Evolutionary conservation across 2,113 vertebrate genomes (phyloP).

Genomic region (Stegostoma tigrinum): DNA sequence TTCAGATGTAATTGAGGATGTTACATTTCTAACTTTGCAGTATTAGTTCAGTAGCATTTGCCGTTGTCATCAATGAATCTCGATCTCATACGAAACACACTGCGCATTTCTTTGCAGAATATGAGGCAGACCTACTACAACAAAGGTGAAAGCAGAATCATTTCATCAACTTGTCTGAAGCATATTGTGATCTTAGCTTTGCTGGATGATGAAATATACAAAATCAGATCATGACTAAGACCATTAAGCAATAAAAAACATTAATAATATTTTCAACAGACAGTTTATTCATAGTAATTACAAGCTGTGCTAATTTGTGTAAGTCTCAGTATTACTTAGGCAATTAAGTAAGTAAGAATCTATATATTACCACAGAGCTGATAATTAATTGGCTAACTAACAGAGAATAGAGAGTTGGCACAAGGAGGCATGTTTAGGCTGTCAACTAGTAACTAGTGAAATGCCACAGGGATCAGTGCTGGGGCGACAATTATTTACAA

Average conservation of each 20-base stretch:
- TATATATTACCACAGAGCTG: not conserved
- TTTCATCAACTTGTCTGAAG: not conserved
- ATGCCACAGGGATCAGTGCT: no score
- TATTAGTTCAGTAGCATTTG: not conserved
- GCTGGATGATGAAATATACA: not conserved
- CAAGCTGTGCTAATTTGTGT: not conserved
- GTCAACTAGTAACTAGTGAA: no score
- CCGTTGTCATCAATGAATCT: not conserved
- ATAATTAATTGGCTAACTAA: not conserved
- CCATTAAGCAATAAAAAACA: not conserved
- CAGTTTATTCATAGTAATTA: not conserved
- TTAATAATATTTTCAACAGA: not conserved
- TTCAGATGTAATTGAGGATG: not conserved
- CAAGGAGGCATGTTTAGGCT: no score
- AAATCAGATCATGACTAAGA: not conserved
- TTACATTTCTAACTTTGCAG: not conserved
- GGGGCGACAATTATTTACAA: no score
- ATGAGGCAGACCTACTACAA: not conserved
- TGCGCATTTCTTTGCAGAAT: not conserved
- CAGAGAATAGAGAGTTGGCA: no score
- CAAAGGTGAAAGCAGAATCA: not conserved
- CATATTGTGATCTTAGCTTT: not conserved
- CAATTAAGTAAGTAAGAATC: not conserved
- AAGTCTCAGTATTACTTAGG: not conserved
- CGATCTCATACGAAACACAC: not conserved